These are phyloP conservation scores for Lanistes nyassanus DNA, from an alignment of 1,140 invertebrate species.

Conservation along the genomic window DNA sequence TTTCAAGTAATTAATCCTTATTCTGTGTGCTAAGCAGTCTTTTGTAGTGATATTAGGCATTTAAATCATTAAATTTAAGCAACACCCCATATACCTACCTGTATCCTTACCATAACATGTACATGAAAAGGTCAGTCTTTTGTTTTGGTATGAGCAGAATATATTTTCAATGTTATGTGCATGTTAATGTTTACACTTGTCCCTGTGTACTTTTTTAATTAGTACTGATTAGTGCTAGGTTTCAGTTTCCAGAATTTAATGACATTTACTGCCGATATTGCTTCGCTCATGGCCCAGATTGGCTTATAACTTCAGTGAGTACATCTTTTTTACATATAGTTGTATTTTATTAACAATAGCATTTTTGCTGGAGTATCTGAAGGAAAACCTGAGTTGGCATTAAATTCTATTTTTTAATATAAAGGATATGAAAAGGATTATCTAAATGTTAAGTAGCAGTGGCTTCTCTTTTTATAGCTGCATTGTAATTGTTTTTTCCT, in stretches of 20 bases:
- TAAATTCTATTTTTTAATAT: background rate
- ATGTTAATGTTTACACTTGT: background rate
- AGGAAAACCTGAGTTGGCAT: background rate
- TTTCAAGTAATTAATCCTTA: too few relatives aligned
- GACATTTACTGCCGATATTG: slow-evolving; percentile 81
- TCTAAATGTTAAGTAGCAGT: too few relatives aligned
- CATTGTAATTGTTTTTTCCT: background rate
- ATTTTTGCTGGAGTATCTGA: background rate
- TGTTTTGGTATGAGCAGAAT: too few relatives aligned
- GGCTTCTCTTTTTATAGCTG: background rate
- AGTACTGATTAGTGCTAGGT: slow-evolving; percentile 27
- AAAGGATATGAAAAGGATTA: too few relatives aligned
- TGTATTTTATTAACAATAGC: too few relatives aligned
- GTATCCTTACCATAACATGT: too few relatives aligned
- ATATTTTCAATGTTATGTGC: slow-evolving; percentile 1
- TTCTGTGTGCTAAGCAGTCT: too few relatives aligned
- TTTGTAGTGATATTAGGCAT: too few relatives aligned
- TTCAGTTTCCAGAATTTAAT: slow-evolving; percentile 75
- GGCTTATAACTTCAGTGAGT: slow-evolving; percentile 77
- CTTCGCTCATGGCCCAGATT: slow-evolving; percentile 79
- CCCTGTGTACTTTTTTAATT: background rate
- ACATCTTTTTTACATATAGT: too few relatives aligned
- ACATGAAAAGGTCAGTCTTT: too few relatives aligned
- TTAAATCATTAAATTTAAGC: too few relatives aligned
- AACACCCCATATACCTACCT: too few relatives aligned